Evolutionary conservation across 2,113 vertebrate species (phyloP), one percentile per base, ranked within the genome.

Genomic region (Corvus hawaiiensis): DNA sequence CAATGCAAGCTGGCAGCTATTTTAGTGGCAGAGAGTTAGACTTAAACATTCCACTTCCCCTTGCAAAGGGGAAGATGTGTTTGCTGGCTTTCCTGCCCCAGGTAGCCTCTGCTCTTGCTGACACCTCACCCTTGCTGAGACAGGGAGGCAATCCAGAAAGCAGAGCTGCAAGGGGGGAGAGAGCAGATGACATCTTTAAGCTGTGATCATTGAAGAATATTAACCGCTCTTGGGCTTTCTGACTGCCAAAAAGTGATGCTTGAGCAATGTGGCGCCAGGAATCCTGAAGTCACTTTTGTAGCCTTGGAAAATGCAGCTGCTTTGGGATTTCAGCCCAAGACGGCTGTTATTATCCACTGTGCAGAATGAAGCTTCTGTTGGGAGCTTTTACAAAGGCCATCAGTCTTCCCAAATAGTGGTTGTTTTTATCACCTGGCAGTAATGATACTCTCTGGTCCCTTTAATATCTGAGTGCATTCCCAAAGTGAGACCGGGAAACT

Each of bases 221-320:
- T 94, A 94, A 89, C 94, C 2, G 30, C 56, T 77, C 72, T 66
- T 32, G 13, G 71, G 89, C 74, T 94, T 90, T 92, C 74, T 62
- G 81, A 69, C 46, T 90, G 88, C 89, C 81, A 84, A 56, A 90
- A 87, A 74, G 28, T 30, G 39, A 77, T 58, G 64, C 85, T 83
- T 62, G 79, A 93, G 72, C 87, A 89, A 71, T 1, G 54, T 58
- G 17, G 90, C 49, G 88, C 89, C 95, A 94, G 90, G 27, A 96
- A 93, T 90, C 86, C 86, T 95, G 71, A 96, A 95, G 90, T 95
- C 88, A 95, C 85, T 96, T 96, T 86, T 88, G 64, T 84, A 94
- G 96, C 90, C 66, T 89, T 94, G 96, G 92, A 86, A 85, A 92
- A 91, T 35, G 90, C 92, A 96, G 87, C 96, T 96, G 94, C 89